Percentiles rank a stretch among this genome's conserved stretches.
phyloP scores from a whole-genome alignment of 2,888 invertebrate species.

The Eristalinus aeneus region DNA sequence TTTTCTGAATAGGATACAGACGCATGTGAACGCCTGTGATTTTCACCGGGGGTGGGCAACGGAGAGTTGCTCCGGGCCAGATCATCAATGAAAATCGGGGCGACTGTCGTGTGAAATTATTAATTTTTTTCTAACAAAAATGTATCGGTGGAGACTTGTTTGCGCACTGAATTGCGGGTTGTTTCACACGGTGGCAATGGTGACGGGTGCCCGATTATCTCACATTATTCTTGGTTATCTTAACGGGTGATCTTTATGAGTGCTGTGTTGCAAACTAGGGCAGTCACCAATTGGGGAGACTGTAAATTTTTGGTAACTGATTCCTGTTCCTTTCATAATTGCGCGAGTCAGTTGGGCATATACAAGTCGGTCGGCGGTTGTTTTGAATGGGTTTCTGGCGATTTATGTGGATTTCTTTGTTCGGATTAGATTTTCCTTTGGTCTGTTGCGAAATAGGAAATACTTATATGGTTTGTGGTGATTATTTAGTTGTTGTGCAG shows the following conservation, averaged over 20 bases:
- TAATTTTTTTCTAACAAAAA: constrained; percentile 9
- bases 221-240: constrained; percentile 67
- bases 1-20: constrained; percentile 55
- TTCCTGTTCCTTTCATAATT: constrained; percentile 57
- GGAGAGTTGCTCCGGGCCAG: neutral
- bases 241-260: constrained; percentile 48
- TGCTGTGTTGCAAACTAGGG: constrained; percentile 54
- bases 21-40: constrained; percentile 33
- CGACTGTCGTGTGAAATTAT: constrained; percentile 50
- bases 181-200: constrained; percentile 34
- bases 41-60: constrained; percentile 6
- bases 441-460: neutral
- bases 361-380: constrained; percentile 17
- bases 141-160: neutral
- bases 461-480: constrained; percentile 10
- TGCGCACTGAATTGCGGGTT: constrained; percentile 24
- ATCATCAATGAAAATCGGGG: constrained; percentile 66
- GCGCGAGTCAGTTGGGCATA: constrained; percentile 2
- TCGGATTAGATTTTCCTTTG: neutral
- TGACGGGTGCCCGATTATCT: constrained; percentile 47
- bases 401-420: constrained; percentile 44
- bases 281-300: constrained; percentile 35
- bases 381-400: constrained; percentile 8
- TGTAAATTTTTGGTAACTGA: constrained; percentile 41
- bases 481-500: neutral